Percentiles rank a stretch among this genome's conserved stretches.
These are phyloP conservation scores for Centropyge bicolor DNA, from an alignment of 2,797 vertebrate species.

Conservation along the genomic window DNA sequence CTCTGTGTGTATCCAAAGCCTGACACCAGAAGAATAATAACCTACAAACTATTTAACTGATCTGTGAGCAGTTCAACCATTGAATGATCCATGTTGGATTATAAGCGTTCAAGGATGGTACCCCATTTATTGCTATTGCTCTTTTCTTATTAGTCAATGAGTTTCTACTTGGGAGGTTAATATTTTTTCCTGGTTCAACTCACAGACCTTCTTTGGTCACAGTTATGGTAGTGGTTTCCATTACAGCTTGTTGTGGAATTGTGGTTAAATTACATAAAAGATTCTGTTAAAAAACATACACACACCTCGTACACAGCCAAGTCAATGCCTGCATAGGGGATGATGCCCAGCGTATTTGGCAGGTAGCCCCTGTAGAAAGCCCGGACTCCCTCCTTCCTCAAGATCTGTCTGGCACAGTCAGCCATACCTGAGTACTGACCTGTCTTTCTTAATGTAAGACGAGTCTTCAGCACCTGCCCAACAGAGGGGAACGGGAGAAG, in stretches of 20 bases:
- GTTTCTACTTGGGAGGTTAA: no score
- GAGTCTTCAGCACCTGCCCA: constrained; percentile 93
- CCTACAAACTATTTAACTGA: no score
- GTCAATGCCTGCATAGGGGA: constrained; percentile 96
- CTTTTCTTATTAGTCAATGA: no score
- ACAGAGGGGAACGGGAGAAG: neutral
- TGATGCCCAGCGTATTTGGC: constrained; percentile 94
- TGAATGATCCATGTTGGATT: no score
- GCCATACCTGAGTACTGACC: constrained; percentile 92
- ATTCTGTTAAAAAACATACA: neutral
- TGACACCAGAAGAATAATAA: no score
- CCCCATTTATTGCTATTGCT: no score
- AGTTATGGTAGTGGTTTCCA: neutral
- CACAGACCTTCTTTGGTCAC: neutral
- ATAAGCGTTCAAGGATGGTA: no score
- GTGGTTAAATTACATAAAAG: neutral
- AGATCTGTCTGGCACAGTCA: constrained; percentile 92
- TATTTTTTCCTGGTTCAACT: neutral
- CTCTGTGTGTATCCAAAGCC: no score
- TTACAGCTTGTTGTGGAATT: neutral
- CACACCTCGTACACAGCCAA: constrained; percentile 94
- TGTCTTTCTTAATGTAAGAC: constrained; percentile 92
- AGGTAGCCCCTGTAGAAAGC: constrained; percentile 95
- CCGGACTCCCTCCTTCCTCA: constrained; percentile 88
- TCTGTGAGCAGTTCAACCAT: no score